Conservation (phyloP, 2,797 vertebrate genomes). For the Coranthus polyacanthus region DNA sequence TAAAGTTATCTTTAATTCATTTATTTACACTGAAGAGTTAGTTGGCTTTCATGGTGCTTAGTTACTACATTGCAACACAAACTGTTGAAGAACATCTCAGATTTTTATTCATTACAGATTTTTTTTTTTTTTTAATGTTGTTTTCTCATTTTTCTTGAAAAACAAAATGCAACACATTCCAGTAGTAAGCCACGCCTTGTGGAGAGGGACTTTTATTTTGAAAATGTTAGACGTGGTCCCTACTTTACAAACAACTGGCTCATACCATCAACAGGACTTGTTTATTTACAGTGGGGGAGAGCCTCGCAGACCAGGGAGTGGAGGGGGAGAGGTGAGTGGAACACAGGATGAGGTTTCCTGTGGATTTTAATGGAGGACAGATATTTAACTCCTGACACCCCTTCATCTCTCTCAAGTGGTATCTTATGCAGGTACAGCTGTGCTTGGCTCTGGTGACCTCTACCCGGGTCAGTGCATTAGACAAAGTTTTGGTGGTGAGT, state of each 20-base stretch:
- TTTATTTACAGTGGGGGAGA: slow-evolving; percentile 82
- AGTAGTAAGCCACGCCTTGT: slow-evolving; percentile 85
- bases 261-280: slow-evolving; percentile 80
- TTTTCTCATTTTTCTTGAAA: slow-evolving; percentile 84
- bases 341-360: slow-evolving; percentile 55
- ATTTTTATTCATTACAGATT: slow-evolving; percentile 63
- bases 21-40: slow-evolving; percentile 89
- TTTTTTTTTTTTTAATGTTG: slow-evolving; percentile 58
- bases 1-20: slow-evolving; percentile 84
- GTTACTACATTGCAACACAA: slow-evolving; percentile 88
- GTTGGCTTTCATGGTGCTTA: slow-evolving; percentile 87
- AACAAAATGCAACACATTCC: slow-evolving; percentile 89
- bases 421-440: slow-evolving; percentile 64
- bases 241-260: slow-evolving; percentile 82
- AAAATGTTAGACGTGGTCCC: slow-evolving; percentile 77
- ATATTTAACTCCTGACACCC: slow-evolving; percentile 20
- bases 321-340: slow-evolving; percentile 44
- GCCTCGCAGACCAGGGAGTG: slow-evolving; percentile 52
- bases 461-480: slow-evolving; percentile 76
- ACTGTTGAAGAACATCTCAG: slow-evolving; percentile 82
- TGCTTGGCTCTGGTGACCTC: slow-evolving; percentile 74
- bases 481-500: slow-evolving; percentile 58
- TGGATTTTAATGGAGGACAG: slow-evolving; percentile 45
- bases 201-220: slow-evolving; percentile 80
- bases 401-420: slow-evolving; percentile 43